Base-by-base conservation (phyloP, 2,113 vertebrate species). In the Archilochus colubris region DNA sequence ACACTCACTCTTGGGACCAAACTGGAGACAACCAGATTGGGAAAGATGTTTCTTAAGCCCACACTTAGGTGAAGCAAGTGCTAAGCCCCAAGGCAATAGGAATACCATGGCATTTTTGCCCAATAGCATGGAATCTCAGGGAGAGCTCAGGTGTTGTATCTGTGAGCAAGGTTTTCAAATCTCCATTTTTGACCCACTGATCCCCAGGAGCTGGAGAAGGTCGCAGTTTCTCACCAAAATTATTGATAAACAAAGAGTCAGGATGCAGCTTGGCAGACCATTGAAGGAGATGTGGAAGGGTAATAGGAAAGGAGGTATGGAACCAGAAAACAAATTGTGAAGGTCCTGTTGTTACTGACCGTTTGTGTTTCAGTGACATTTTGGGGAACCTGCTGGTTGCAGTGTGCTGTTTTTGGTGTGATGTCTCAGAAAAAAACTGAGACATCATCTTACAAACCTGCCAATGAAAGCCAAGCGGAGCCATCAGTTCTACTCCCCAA, bases 401-500 rank as follows among this genome's bases (percentile, higher is more conserved):
- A 48, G 10, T 21, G 5, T 33, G 9, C 7, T 16, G 3, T 38
- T 81, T 46, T 25, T 69, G 25, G 14, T 10, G 4, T 14, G 10
- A 18, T 38, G 0, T 63, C 50, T 73, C 44, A 59, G 36, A 48
- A 16, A 2, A 28, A 28, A 30, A 40, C 17, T 10, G 13, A 25
- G 13, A 40, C 8, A 69, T 36, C 21, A 64, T 8, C 28, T 64
- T 74, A 31, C 28, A 61, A 40, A 73, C 14, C 3, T 61, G 40
- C 5, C 17, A 20, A 4, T 59, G 44, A 62, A 67, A 10, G 23
- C n/a, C 28, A 43, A 25, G 20, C 11, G 57, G n/a, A 50, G 12
- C 1, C 0, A 0, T 28, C 13, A 27, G 6, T 11, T 64, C 28
- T 7, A 12, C 22, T 61, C 7, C 15, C 31, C 66, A 18, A 57